Base-by-base conservation (phyloP, 2,888 invertebrate species). In the Lamellibrachia satsuma region DNA sequence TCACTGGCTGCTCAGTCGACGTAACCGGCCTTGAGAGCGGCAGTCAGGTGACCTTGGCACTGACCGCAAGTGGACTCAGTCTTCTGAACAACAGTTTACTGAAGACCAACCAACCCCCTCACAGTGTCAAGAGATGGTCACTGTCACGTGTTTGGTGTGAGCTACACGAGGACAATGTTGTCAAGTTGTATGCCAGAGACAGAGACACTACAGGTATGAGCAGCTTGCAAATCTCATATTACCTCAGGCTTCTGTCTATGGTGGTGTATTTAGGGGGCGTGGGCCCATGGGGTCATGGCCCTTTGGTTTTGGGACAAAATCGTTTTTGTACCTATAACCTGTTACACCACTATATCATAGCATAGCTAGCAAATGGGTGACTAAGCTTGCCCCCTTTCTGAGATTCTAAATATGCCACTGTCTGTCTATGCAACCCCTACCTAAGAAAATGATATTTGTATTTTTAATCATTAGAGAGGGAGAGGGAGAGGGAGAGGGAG, bases 31-130 rank as follows among this genome's bases (percentile, higher is more conserved):
- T 75, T 75, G 75, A 75, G n/a, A n/a, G 3, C 22, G n/a, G 75
- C 75, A 75, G 75, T 75, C 75, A 75, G 6, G 75, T 75, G 75
- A 75, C 75, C 75, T 75, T 75, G 75, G 75, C 75, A 75, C 75
- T 75, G 75, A 75, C 75, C 75, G 75, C 15, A 75, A 75, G 75
- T 75, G 75, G 75, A 22, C 75, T 75, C n/a, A 75, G 75, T 75
- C 22, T 75, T 75, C 22, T 75, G 75, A 22, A n/a, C 22, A 75
- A 75, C 75, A 75, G 75, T 75, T 22, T 75, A 22, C 22, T 22
- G 75, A 11, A 3, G 75, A 75, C 75, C 22, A 75, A 6, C 75
- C 15, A 15, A 4, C 75, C 75, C 15, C 75, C 75, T 22, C 75
- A 75, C 22, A 75, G n/a, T 22, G 75, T 75, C 22, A 3, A 22